Evolutionary conservation across 2,113 vertebrate genomes (phyloP).

Genomic region (Phylloscopus whistleri): DNA sequence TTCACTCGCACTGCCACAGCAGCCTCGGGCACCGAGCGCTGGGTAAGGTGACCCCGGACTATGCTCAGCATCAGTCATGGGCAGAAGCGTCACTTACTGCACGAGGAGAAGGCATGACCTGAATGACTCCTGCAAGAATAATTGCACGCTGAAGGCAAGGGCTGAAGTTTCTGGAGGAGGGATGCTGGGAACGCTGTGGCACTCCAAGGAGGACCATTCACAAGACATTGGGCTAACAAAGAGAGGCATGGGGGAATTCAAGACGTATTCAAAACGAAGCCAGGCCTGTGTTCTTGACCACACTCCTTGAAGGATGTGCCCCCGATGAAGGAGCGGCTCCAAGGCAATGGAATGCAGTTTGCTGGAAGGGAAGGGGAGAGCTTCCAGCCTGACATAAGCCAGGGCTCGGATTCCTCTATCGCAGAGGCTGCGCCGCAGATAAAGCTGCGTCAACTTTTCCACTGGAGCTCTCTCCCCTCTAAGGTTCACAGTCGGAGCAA

Average conservation of each 20-base stretch:
- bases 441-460: slow-evolving; percentile 58
- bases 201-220: not conserved
- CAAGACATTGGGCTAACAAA: not conserved
- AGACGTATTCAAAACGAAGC: not conserved
- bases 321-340: not conserved
- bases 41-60: not conserved
- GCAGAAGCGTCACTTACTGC: not conserved
- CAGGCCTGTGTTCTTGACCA: not conserved
- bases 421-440: not conserved
- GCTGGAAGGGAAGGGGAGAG: slow-evolving; percentile 14
- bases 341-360: not conserved
- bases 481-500: not conserved
- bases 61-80: not conserved
- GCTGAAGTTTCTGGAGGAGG: not conserved
- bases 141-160: not conserved
- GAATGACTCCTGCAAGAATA: slow-evolving; percentile 10
- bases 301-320: not conserved
- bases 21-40: not conserved
- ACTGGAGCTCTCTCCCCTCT: not conserved
- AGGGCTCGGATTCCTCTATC: slow-evolving; percentile 27
- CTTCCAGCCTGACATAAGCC: slow-evolving; percentile 37
- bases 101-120: not conserved
- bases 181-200: not conserved
- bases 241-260: not conserved
- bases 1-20: fast-evolving